Percentiles rank a stretch among this genome's conserved stretches.
Evolutionary conservation across 2,113 vertebrate species (phyloP).

Genomic region (Thunnus maccoyii): DNA sequence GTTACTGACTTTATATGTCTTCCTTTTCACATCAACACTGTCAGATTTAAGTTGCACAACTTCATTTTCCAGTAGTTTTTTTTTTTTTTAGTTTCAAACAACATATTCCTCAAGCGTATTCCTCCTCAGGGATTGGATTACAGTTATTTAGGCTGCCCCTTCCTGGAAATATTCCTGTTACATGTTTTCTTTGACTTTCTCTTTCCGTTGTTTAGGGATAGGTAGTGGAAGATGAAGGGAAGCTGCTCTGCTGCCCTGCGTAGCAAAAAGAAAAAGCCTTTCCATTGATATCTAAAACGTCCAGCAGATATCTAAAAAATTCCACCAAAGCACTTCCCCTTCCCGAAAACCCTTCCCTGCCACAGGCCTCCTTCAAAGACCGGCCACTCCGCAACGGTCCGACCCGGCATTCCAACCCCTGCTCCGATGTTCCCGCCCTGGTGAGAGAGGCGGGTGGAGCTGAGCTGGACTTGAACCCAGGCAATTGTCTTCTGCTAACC

Average conservation of each 20-base stretch:
- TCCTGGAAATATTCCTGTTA: slow-evolving; percentile 71
- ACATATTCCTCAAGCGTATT: slow-evolving; percentile 9
- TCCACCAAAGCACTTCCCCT: slow-evolving; percentile 74
- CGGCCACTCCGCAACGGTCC: slow-evolving; percentile 34
- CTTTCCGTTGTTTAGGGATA: slow-evolving; percentile 60
- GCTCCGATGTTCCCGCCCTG: slow-evolving; percentile 67
- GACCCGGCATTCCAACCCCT: slow-evolving; percentile 74
- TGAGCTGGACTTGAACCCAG: slow-evolving; percentile 62
- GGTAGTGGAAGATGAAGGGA: slow-evolving; percentile 64
- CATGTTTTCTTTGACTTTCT: slow-evolving; percentile 70
- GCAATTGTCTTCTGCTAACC: slow-evolving; percentile 76
- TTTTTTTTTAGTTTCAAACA: slow-evolving; percentile 1
- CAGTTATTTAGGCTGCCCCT: slow-evolving; percentile 44
- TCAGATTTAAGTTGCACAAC: neutral
- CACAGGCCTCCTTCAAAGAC: slow-evolving; percentile 76
- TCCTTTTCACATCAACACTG: slow-evolving; percentile 17
- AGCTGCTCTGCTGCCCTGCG: slow-evolving; percentile 32
- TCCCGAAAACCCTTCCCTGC: slow-evolving; percentile 70
- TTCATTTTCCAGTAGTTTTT: slow-evolving; percentile 4
- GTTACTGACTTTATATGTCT: neutral
- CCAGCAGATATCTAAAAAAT: neutral
- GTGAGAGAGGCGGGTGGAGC: slow-evolving; percentile 70
- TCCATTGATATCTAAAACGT: slow-evolving; percentile 76
- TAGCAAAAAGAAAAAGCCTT: slow-evolving; percentile 65
- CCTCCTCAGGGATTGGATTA: slow-evolving; percentile 22